Conservation (phyloP, 2,888 invertebrate genomes). For the Rhingia rostrata region DNA sequence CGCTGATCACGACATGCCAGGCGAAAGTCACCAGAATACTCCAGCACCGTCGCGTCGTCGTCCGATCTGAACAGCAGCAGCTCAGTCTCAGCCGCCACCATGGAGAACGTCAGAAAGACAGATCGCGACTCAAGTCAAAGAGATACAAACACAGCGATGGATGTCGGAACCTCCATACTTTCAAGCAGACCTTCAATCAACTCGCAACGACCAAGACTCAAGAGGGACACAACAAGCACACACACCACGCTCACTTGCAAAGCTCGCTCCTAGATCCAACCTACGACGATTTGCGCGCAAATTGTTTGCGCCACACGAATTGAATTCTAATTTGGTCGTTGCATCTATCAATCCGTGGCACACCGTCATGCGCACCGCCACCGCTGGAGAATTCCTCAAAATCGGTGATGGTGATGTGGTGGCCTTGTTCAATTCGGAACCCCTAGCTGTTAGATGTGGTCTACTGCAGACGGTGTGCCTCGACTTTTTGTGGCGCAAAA, state of each 20-base stretch:
- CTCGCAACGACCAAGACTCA: conserved; percentile 14
- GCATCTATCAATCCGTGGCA: conserved; percentile 63
- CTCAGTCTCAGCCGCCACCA: conserved; percentile 6
- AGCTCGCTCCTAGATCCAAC: conserved; percentile 33
- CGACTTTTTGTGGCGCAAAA: conserved; percentile 23
- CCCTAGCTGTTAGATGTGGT: conserved; percentile 26
- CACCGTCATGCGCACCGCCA: background rate
- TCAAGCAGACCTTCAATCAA: conserved; percentile 64
- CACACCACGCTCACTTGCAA: background rate
- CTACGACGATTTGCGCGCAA: conserved; percentile 67
- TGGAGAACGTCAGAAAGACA: conserved; percentile 65
- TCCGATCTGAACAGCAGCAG: background rate
- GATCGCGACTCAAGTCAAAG: conserved; percentile 56
- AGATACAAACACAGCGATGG: conserved; percentile 65
- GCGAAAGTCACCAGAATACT: conserved; percentile 71
- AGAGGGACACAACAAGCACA: conserved; percentile 49
- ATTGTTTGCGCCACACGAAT: conserved; percentile 74
- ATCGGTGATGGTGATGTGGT: conserved; percentile 57
- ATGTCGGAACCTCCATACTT: conserved; percentile 39
- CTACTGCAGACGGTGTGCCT: conserved; percentile 16
- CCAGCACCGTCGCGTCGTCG: conserved; percentile 1
- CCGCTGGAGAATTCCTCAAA: conserved; percentile 54
- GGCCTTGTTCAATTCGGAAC: conserved; percentile 50
- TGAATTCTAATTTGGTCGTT: conserved; percentile 72
- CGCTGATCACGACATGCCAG: conserved; percentile 73